Percentiles rank a stretch among this genome's conserved stretches.
Conservation (phyloP, 92 coral and sea anemone genomes). For the Epizoanthus rinbou region DNA sequence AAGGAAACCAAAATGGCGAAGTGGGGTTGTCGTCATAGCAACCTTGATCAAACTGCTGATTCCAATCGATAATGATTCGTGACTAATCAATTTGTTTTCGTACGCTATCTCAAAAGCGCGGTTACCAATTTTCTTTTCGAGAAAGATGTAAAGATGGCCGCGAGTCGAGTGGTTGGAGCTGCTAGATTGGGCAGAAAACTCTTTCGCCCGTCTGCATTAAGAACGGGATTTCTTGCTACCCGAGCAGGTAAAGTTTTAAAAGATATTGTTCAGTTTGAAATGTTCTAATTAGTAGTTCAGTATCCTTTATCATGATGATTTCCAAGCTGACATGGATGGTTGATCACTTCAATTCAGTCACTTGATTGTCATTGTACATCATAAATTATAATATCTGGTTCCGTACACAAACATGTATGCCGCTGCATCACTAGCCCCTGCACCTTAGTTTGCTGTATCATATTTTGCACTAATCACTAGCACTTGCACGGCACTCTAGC, state of each 20-base stretch:
- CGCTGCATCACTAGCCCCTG: no score
- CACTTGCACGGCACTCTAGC: no score
- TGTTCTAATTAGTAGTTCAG: no score
- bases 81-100: constrained; percentile 1
- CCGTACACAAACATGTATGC: no score
- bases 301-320: no score
- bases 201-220: constrained; percentile 46
- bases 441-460: no score
- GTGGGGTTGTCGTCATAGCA: constrained; percentile 28
- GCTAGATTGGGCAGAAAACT: constrained; percentile 58
- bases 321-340: no score
- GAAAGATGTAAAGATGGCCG: constrained; percentile 87
- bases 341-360: no score
- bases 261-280: no score
- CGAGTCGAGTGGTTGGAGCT: constrained; percentile 54
- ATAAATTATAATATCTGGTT: no score
- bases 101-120: background rate
- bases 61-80: constrained; percentile 23
- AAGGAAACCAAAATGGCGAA: constrained; percentile 36
- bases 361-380: no score
- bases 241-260: constrained; percentile 55
- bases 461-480: no score
- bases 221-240: constrained; percentile 48
- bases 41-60: constrained; percentile 15
- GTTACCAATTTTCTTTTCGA: constrained; percentile 20